Conservation (phyloP, 2,888 invertebrate genomes). For the Drosophila colorata region DNA sequence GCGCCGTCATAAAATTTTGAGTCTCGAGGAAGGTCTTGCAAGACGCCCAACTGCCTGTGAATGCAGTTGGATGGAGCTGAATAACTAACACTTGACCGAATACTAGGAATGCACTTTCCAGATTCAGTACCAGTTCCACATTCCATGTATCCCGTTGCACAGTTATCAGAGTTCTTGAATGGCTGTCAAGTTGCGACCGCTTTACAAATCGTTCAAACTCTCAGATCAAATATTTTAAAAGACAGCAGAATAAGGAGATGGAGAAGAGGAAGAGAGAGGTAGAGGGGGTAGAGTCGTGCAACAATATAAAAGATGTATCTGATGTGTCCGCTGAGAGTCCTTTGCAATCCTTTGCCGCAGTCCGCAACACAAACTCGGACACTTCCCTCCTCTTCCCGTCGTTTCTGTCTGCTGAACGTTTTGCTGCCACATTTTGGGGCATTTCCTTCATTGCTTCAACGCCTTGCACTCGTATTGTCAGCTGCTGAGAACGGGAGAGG, state of each 20-base stretch:
- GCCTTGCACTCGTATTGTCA: slow-evolving; percentile 37
- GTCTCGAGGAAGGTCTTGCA: slow-evolving; percentile 24
- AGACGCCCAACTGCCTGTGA: slow-evolving; percentile 18
- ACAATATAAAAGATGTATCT: slow-evolving; percentile 51
- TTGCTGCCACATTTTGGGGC: slow-evolving; percentile 57
- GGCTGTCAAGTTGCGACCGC: slow-evolving; percentile 55
- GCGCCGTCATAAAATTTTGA: slow-evolving; percentile 40
- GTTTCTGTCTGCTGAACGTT: slow-evolving; percentile 37
- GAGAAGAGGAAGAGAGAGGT: neutral
- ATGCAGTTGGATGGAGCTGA: slow-evolving; percentile 22
- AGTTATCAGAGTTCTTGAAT: slow-evolving; percentile 45
- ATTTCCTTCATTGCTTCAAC: slow-evolving; percentile 45
- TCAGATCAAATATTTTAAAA: slow-evolving; percentile 53
- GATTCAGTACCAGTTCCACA: slow-evolving; percentile 1
- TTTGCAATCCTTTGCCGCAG: slow-evolving; percentile 38
- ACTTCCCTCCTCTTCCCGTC: slow-evolving; percentile 9
- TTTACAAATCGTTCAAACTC: slow-evolving; percentile 61
- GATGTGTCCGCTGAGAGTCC: slow-evolving; percentile 21
- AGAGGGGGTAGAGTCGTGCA: slow-evolving; percentile 30
- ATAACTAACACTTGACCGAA: slow-evolving; percentile 55
- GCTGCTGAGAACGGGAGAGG: slow-evolving; percentile 8
- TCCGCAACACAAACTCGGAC: slow-evolving; percentile 33
- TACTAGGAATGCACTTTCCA: slow-evolving; percentile 33
- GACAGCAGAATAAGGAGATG: neutral
- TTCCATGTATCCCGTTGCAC: slow-evolving; percentile 9